Percentiles rank a stretch among this genome's conserved stretches.
phyloP scores from a whole-genome alignment of 2,797 vertebrate species.

The Vespertilio murinus region DNA sequence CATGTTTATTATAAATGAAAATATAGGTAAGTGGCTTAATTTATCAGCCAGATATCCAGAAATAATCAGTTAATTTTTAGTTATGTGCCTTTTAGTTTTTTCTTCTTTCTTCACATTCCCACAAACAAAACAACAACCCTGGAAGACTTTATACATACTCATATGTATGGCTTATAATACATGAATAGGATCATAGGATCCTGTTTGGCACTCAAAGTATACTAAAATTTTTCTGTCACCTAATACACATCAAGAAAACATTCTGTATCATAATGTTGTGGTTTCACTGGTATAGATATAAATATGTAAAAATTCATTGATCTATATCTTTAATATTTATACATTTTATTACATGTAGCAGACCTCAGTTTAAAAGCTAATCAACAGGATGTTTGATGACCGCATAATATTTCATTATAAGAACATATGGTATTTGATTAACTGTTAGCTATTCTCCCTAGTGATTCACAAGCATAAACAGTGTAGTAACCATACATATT shows the following conservation, averaged over 20 bases:
- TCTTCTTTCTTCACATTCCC: neutral
- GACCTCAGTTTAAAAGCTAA: slow-evolving; percentile 10
- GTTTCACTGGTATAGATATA: neutral
- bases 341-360: slow-evolving; percentile 7
- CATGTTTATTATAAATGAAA: slow-evolving; percentile 3
- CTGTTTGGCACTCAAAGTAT: neutral
- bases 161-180: neutral
- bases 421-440: neutral
- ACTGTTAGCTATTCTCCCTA: neutral
- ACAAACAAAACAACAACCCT: neutral
- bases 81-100: neutral
- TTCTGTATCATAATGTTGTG: neutral
- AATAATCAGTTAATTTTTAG: slow-evolving; percentile 20
- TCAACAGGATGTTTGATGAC: neutral
- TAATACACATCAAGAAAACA: neutral
- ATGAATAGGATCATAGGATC: neutral
- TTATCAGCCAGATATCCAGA: neutral
- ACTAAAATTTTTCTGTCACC: slow-evolving; percentile 11
- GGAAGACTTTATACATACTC: neutral
- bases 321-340: neutral
- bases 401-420: neutral
- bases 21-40: neutral
- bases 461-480: neutral
- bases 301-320: neutral
- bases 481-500: neutral